These are phyloP conservation scores for Tenebrio molitor DNA, from an alignment of 1,140 invertebrate species.

Conservation along the genomic window DNA sequence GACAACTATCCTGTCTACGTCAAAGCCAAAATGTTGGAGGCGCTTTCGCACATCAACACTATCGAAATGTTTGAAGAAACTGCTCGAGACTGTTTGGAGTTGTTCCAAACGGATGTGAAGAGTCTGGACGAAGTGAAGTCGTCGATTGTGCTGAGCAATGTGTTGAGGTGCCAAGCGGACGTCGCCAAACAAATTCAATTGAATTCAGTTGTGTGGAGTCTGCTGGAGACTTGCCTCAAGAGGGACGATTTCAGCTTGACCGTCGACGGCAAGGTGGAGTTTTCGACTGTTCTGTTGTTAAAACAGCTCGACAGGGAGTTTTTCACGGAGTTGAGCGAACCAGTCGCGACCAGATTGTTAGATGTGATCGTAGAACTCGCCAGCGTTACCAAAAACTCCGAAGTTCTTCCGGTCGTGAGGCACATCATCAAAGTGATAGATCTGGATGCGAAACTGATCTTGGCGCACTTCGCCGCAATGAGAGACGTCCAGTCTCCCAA, in stretches of 20 bases:
- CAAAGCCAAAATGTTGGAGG: constrained; percentile 66
- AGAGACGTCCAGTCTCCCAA: constrained; percentile 63
- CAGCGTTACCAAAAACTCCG: constrained; percentile 55
- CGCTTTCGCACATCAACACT: constrained; percentile 71
- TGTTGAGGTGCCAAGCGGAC: constrained; percentile 65
- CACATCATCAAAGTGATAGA: constrained; percentile 79
- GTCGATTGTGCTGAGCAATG: constrained; percentile 66
- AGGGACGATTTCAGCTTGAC: constrained; percentile 57
- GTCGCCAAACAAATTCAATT: constrained; percentile 46
- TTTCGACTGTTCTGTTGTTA: constrained; percentile 65
- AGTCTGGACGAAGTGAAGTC: constrained; percentile 68
- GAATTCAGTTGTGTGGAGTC: constrained; percentile 65
- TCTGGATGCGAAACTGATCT: constrained; percentile 75
- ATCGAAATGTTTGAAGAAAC: constrained; percentile 66
- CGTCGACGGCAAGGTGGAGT: constrained; percentile 12
- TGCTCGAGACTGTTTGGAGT: constrained; percentile 60
- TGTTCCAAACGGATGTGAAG: constrained; percentile 64
- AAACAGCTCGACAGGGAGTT: constrained; percentile 73
- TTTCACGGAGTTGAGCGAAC: constrained; percentile 65
- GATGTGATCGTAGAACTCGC: constrained; percentile 64
- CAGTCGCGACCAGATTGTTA: constrained; percentile 63
- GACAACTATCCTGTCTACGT: constrained; percentile 66
- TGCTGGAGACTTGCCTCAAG: constrained; percentile 66
- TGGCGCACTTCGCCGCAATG: constrained; percentile 74
- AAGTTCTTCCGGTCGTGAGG: constrained; percentile 72